Base-by-base conservation (phyloP, 2,113 vertebrate genomes). In the Clarias batrachus region DNA sequence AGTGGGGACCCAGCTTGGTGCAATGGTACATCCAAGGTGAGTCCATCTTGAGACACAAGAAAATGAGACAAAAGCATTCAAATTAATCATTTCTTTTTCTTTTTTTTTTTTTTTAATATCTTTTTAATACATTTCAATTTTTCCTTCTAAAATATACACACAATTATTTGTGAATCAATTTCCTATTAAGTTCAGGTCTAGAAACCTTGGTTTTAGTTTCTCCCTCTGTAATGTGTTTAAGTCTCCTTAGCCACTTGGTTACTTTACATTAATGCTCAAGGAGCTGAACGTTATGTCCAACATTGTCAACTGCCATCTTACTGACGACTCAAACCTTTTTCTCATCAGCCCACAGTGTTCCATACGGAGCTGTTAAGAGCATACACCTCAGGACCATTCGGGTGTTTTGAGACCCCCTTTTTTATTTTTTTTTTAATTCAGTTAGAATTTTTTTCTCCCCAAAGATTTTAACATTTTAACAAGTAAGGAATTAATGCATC, bases 1-100 rank as follows among this genome's bases (percentile, higher is more conserved):
- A 98, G 97, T 98, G 93, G 97, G 96, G 92, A 98, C 97, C 96
- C 98, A 99, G 94, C 97, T 99, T 90, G 96, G 97, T 93, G 96
- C 96, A 94, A 95, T 99, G 95, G 97, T 97, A 96, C 97, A 99
- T 97, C 96, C 97, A 98, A 99, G 98, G 98, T 99, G 96, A 97
- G 97, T 94, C 41, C 19, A n/a, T 41, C 30, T 52, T 17, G 14
- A 21, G 0, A 25, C 11, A 5, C 4, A 9, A 9, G 0, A 23
- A 14, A 73, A 71, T 71, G 6, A 19, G 5, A 19, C 30, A 70
- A 6, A 30, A 0, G n/a, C n/a, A 68, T n/a, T 27, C 65, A 68
- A n/a, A 37, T 16, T 14, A 71, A 17, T 27, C 25, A 27, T 14
- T 5, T 14, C 0, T n/a, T 41, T 41, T 41, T 41, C 3, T 41